A percentile compares a stretch with the other conserved stretches of the same genome.
phyloP scores from a whole-genome alignment of 2,113 vertebrate species.

The Hyperopisus bebe region DNA sequence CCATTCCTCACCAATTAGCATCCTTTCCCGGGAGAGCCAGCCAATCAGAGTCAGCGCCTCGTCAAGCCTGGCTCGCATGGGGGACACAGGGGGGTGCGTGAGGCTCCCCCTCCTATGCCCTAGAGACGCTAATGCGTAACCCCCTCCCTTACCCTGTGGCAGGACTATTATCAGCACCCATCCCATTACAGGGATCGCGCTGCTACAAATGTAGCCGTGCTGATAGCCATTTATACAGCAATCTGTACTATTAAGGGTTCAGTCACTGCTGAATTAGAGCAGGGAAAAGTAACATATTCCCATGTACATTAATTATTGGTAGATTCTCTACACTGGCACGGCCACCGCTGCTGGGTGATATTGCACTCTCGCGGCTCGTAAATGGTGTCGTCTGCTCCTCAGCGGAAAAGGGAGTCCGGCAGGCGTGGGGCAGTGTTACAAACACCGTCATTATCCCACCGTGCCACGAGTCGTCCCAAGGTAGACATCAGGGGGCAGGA shows the following conservation, averaged over 20 bases:
- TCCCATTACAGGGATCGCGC: not conserved
- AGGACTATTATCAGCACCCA: not conserved
- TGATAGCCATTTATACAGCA: constrained; percentile 1
- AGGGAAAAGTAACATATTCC: not conserved
- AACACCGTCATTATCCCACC: not conserved
- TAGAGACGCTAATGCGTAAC: not conserved
- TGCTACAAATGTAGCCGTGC: not conserved
- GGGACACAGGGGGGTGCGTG: not conserved
- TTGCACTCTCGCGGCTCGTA: not conserved
- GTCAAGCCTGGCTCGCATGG: not conserved
- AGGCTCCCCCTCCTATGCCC: not conserved
- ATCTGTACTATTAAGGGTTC: not conserved
- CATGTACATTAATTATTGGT: not conserved
- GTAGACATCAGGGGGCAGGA: not conserved
- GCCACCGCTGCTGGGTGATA: not conserved
- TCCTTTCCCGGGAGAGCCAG: not conserved
- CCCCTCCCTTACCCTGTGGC: not conserved
- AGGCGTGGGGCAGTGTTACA: not conserved
- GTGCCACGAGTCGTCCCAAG: not conserved
- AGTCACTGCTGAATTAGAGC: not conserved
- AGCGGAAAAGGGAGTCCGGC: not conserved
- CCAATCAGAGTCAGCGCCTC: not conserved
- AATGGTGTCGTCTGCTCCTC: not conserved
- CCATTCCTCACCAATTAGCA: not conserved
- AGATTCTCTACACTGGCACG: not conserved